These are phyloP conservation scores for Hucho hucho DNA, from an alignment of 2,113 vertebrate genomes.

Conservation along the genomic window DNA sequence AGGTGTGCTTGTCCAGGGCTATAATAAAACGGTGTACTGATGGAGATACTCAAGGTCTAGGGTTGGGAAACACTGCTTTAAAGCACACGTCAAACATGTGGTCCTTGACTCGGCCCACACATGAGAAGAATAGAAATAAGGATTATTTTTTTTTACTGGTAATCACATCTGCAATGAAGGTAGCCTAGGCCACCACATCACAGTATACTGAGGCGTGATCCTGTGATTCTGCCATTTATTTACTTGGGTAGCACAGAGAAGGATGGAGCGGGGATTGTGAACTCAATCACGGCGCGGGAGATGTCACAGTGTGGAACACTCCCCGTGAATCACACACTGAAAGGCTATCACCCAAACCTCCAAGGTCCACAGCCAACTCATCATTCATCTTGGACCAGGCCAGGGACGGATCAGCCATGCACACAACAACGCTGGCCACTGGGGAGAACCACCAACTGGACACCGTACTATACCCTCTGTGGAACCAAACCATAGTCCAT, in stretches of 20 bases:
- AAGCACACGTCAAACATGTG: neutral
- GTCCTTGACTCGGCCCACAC: constrained; percentile 12
- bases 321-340: constrained; percentile 75
- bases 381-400: constrained; percentile 69
- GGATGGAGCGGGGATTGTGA: constrained; percentile 64
- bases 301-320: constrained; percentile 67
- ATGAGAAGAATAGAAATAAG: constrained; percentile 6
- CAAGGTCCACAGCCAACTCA: constrained; percentile 73
- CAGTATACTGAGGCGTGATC: constrained; percentile 38
- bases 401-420: constrained; percentile 68
- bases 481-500: neutral
- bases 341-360: constrained; percentile 78
- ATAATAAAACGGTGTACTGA: too few species aligned
- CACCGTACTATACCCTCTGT: neutral
- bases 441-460: constrained; percentile 58
- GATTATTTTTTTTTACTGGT: constrained; percentile 24
- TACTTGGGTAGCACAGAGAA: constrained; percentile 58
- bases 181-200: constrained; percentile 20
- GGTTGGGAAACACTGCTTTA: too few species aligned
- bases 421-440: constrained; percentile 55
- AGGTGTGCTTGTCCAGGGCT: too few species aligned
- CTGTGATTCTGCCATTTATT: constrained; percentile 66
- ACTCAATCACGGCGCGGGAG: constrained; percentile 70
- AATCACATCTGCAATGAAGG: constrained; percentile 40
- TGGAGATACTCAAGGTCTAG: too few species aligned